Conservation (phyloP, 2,888 invertebrate species). For the Ectobius pallidus region DNA sequence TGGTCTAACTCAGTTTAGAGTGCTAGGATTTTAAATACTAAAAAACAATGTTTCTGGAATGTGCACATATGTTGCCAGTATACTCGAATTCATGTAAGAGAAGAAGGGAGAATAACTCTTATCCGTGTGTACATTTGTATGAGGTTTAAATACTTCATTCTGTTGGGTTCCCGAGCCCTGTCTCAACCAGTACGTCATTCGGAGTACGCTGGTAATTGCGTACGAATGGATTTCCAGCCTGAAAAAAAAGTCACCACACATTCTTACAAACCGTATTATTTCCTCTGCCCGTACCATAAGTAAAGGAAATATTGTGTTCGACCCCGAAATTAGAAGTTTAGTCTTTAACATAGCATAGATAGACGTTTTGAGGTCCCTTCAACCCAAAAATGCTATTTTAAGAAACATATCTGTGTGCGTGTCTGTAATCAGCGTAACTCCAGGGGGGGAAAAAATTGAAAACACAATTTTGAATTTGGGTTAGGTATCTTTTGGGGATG, state of each 20-base stretch:
- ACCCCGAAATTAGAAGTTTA: no score
- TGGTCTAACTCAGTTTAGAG: not conserved
- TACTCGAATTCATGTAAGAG: not conserved
- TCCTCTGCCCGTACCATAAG: no score
- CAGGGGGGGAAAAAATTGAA: no score
- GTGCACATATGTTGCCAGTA: constrained; percentile 1
- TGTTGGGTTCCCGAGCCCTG: not conserved
- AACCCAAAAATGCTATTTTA: no score
- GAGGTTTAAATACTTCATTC: constrained; percentile 11
- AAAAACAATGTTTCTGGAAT: constrained; percentile 14
- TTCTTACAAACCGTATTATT: not conserved
- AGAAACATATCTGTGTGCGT: no score
- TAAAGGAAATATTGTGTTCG: no score
- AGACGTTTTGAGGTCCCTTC: no score
- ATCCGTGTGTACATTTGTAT: constrained; percentile 12
- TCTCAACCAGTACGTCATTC: not conserved
- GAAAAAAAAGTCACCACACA: not conserved
- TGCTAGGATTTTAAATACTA: constrained; percentile 21
- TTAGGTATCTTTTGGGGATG: no score
- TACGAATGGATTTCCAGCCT: not conserved
- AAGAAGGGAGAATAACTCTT: not conserved
- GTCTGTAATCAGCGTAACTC: no score
- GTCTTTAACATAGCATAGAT: no score
- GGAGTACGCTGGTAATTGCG: not conserved
- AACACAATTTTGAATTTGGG: no score